Evolutionary conservation across 35 echinoderm and acorn worm genomes (phyloP), one percentile per base, ranked within the genome.

Genomic region (Strongylocentrotus purpuratus): DNA sequence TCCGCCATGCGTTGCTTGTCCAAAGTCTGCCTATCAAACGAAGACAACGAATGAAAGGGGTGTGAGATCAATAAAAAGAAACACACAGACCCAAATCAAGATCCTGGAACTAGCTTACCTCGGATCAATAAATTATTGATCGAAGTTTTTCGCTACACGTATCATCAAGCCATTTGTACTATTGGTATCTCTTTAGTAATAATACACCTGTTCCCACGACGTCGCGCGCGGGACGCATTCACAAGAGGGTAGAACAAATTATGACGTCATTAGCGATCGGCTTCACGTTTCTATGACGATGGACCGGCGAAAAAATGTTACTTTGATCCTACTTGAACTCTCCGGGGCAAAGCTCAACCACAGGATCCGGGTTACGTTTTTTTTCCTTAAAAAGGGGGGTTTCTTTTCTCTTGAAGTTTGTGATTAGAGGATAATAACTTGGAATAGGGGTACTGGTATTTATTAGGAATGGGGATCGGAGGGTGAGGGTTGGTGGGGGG

Each of bases 261-360:
- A n/a, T 78, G 65, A 78, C 65, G 65, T 78, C 65, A 78, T 78
- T 28, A n/a, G 8, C 65, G 65, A 28, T 78, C 65, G 65, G 65
- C 65, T 78, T 78, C 65, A 78, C 65, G 65, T 78, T 78, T n/a
- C 65, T 78, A 78, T 78, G 65, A n/a, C 28, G 65, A 78, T 78
- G 65, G 25, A 8, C 20, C 4, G 65, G 22, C 28, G 65, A 28
- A n/a, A 22, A 78, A n/a, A 28, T 55, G 7, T 7, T 22, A 55
- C 50, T 55, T 55, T 55, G 50, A 55, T 15, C 50, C 50, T 3
- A 41, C 35, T 41, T 14, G 8, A 55, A 55, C 50, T 55, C 50
- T 55, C 11, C 10, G 15, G 2, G 20, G 2, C 7, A 78, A 28
- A 78, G 2, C 8, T 4, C 20, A 8, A 22, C 17, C 65, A 15